These are phyloP conservation scores for Harpagus bidentatus DNA, from an alignment of 2,113 vertebrate genomes.

Conservation along the genomic window DNA sequence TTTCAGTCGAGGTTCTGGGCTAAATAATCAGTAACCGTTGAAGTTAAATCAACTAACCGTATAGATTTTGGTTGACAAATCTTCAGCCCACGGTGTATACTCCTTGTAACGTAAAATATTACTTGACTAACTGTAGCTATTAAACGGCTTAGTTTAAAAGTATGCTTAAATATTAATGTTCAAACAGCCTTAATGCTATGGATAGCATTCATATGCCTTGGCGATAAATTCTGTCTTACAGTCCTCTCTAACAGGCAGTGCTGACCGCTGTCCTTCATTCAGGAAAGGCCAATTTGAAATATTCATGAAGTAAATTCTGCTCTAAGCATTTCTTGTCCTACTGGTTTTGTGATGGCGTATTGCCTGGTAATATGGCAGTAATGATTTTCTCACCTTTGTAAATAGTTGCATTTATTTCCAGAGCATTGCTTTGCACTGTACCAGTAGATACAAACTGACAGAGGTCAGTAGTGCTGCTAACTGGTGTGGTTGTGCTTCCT, in stretches of 20 bases:
- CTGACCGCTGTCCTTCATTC: constrained; percentile 2
- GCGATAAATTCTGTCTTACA: neutral
- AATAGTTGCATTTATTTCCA: neutral
- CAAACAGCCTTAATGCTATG: neutral
- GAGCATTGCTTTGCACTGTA: rapidly evolving
- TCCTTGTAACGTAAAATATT: neutral
- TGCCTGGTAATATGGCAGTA: neutral
- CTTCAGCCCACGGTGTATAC: neutral
- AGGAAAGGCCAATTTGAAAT: neutral
- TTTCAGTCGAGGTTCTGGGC: neutral
- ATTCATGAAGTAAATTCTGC: neutral
- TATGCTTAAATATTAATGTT: constrained; percentile 41
- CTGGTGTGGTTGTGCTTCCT: neutral
- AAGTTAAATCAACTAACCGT: neutral
- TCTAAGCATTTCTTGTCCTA: neutral
- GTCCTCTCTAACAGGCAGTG: neutral
- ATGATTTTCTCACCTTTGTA: neutral
- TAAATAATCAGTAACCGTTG: neutral
- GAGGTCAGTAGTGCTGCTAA: neutral
- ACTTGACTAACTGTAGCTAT: neutral
- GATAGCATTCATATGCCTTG: neutral
- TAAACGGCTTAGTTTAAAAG: constrained; percentile 26
- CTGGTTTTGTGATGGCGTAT: neutral
- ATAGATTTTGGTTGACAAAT: neutral
- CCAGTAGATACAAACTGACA: neutral